Evolutionary conservation across 2,113 vertebrate genomes (phyloP), one percentile per base, ranked within the genome.

Genomic region (Cervus canadensis): DNA sequence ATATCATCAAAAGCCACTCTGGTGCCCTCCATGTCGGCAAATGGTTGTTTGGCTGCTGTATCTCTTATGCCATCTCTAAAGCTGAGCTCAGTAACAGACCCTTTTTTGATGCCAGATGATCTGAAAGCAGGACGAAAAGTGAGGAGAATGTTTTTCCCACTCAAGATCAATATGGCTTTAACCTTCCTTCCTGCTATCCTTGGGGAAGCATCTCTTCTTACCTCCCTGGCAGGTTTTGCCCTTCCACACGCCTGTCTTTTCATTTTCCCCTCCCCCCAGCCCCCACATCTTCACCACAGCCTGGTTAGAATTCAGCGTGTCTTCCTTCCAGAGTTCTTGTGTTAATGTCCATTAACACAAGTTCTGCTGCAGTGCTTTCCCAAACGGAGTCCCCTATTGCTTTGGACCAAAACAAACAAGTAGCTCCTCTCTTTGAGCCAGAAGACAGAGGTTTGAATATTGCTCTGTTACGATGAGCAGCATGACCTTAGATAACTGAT

Each of bases 131-230:
- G 92, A 98, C 98, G 90, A 98, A 98, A 98, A 97, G 92, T 21
- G 0, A 48, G 0, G 0, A 98, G 87, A 98, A 97, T 98, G 98
- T 98, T 99, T 98, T 98, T 96, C 91, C 94, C 96, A 96, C 96
- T 98, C 93, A 95, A 96, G 98, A 99, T 99, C 98, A 98, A 98
- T 98, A 98, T 0, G 28, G 82, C 85, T 98, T 98, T 98, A 98
- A 98, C 98, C 96, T 98, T 96, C 93, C 91, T 85, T 93, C 6
- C 12, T 21, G 91, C 17, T 33, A 1, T 71, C 94, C 74, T 89
- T 96, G 85, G 96, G 95, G 98, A 95, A 78, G 45, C 2, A 10
- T 94, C 78, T 97, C 52, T 97, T 97, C 89, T 95, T 48, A 62
- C 62, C 85, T 97, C 56, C 57, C 59, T 64, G 64, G 91, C 82